These are phyloP conservation scores for Capitulum mitella DNA, from an alignment of 2,888 invertebrate genomes.

Conservation along the genomic window DNA sequence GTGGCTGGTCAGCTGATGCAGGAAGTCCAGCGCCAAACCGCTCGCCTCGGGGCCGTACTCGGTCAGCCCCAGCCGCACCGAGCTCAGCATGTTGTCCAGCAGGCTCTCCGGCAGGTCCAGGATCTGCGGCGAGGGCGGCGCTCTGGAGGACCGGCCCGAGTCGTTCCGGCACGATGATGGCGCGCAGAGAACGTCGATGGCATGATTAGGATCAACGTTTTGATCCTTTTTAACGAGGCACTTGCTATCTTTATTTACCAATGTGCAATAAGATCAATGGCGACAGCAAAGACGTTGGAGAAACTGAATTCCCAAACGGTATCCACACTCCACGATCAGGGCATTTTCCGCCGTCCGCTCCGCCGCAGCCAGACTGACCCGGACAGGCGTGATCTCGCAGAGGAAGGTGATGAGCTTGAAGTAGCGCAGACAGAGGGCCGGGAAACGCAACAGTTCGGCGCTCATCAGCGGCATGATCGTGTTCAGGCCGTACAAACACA, in stretches of 20 bases:
- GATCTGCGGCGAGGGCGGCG: constrained; percentile 30
- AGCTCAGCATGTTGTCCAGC: constrained; percentile 50
- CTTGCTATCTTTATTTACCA: too few relatives aligned
- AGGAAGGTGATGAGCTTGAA: constrained; percentile 58
- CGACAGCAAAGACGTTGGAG: too few relatives aligned
- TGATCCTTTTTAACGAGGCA: too few relatives aligned
- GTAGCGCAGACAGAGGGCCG: constrained; percentile 57
- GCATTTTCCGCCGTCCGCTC: too few relatives aligned
- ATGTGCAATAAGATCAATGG: too few relatives aligned
- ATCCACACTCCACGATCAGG: too few relatives aligned
- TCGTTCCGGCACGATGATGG: too few relatives aligned
- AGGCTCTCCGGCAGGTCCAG: constrained; percentile 48
- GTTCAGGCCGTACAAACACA: constrained; percentile 60
- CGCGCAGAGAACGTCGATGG: too few relatives aligned
- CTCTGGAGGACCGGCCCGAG: too few relatives aligned
- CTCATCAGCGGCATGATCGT: constrained; percentile 67
- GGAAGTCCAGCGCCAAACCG: constrained; percentile 53
- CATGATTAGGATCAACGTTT: too few relatives aligned
- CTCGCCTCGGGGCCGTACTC: constrained; percentile 54
- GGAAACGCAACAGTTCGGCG: constrained; percentile 61
- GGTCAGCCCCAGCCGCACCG: constrained; percentile 55
- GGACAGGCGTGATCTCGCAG: constrained; percentile 59
- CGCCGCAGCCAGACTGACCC: too few relatives aligned
- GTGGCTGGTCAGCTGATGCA: constrained; percentile 50
- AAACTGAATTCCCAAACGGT: too few relatives aligned